These are phyloP conservation scores for Elysia chlorotica DNA, from an alignment of 1,140 invertebrate genomes.

Conservation along the genomic window DNA sequence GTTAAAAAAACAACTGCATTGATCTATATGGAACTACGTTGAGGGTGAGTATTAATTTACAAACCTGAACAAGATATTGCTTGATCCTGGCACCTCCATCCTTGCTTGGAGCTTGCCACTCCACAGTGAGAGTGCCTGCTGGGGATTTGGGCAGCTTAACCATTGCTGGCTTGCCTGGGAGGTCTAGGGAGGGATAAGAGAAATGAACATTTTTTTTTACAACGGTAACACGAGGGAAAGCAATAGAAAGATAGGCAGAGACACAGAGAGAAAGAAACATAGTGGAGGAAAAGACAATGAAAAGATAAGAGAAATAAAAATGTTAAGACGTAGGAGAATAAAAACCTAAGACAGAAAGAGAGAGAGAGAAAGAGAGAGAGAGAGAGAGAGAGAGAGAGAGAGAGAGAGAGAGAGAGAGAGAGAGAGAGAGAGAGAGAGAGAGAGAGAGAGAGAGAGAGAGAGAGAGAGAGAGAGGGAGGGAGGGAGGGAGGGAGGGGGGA, in stretches of 20 bases:
- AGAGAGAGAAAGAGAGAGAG: background rate
- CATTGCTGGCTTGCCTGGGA: conserved; percentile 66
- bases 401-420: too few relatives aligned
- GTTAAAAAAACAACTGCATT: too few relatives aligned
- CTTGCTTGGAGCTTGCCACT: conserved; percentile 86
- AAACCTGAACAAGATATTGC: conserved; percentile 68
- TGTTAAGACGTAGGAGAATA: background rate
- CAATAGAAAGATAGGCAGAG: too few relatives aligned
- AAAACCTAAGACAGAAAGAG: background rate
- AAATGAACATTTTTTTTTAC: too few relatives aligned
- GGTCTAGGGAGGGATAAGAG: conserved; percentile 72
- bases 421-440: too few relatives aligned
- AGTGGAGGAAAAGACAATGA: background rate
- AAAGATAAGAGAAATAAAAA: background rate
- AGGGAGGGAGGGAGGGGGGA: too few relatives aligned
- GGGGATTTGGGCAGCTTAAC: conserved; percentile 87
- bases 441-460: too few relatives aligned
- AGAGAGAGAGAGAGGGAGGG: too few relatives aligned
- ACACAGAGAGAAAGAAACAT: background rate
- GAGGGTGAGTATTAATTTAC: too few relatives aligned
- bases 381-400: too few relatives aligned
- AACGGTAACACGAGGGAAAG: too few relatives aligned
- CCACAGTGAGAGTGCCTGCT: conserved; percentile 84
- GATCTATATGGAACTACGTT: too few relatives aligned
- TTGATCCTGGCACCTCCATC: conserved; percentile 87